phyloP scores from a whole-genome alignment of 1,140 invertebrate species.

The Hyles euphorbiae region DNA sequence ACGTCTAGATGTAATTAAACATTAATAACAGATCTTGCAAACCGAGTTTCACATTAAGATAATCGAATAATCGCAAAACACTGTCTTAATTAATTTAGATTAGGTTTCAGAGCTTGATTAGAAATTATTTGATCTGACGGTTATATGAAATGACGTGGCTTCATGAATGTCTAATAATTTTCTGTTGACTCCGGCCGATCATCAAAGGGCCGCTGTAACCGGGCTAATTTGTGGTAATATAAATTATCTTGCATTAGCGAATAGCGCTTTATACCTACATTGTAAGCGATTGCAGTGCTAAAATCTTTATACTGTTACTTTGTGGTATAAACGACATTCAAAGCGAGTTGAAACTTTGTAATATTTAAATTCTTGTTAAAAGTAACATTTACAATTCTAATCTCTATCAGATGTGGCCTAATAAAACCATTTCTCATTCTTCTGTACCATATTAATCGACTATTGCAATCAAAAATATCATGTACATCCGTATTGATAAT shows the following conservation, averaged over 20 bases:
- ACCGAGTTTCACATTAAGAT: background rate
- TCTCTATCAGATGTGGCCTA: too few relatives aligned
- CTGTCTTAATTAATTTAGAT: slow-evolving; percentile 20
- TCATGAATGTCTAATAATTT: slow-evolving; percentile 9
- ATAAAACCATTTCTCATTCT: too few relatives aligned
- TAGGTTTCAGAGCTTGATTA: slow-evolving; percentile 2
- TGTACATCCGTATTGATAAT: too few relatives aligned
- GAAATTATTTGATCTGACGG: slow-evolving; percentile 1
- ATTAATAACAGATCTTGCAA: too few relatives aligned
- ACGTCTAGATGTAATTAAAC: too few relatives aligned
- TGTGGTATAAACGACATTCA: too few relatives aligned
- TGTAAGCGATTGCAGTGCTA: background rate
- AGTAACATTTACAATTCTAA: too few relatives aligned
- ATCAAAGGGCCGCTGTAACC: slow-evolving; percentile 54
- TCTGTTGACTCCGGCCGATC: slow-evolving; percentile 8
- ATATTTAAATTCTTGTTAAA: too few relatives aligned
- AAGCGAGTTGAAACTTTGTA: too few relatives aligned
- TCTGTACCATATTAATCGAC: too few relatives aligned
- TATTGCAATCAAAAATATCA: too few relatives aligned
- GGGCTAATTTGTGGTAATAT: slow-evolving; percentile 62
- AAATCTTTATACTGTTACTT: background rate
- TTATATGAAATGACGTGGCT: background rate
- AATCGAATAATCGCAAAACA: slow-evolving; percentile 3
- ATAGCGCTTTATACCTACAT: background rate
- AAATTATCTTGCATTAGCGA: too few relatives aligned